These are phyloP conservation scores for Blastobasis adustella DNA, from an alignment of 2,888 invertebrate species.

Conservation along the genomic window DNA sequence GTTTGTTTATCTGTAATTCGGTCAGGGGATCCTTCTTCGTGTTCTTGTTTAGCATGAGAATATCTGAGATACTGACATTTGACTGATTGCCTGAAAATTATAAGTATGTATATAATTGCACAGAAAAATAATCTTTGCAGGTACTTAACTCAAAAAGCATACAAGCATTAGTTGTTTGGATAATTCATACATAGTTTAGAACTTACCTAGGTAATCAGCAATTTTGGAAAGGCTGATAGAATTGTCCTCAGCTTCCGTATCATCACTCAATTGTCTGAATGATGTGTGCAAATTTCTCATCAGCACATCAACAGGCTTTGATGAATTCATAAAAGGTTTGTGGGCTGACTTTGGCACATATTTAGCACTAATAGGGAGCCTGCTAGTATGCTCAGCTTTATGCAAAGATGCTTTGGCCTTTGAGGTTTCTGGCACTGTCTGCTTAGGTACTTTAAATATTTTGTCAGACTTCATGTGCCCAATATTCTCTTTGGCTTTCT, in stretches of 20 bases:
- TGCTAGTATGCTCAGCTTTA: too few relatives aligned
- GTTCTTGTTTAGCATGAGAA: slow-evolving; percentile 40
- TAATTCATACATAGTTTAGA: background rate
- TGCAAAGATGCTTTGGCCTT: background rate
- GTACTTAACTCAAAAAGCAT: background rate
- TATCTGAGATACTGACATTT: slow-evolving; percentile 49
- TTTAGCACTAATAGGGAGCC: background rate
- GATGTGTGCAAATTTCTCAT: slow-evolving; percentile 41
- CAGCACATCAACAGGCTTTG: slow-evolving; percentile 31
- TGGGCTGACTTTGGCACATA: background rate
- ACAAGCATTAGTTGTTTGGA: background rate
- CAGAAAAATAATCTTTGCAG: background rate
- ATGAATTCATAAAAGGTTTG: slow-evolving; percentile 6
- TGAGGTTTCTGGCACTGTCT: background rate
- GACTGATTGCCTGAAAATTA: slow-evolving; percentile 50
- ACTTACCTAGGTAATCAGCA: slow-evolving; percentile 56
- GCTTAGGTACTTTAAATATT: slow-evolving; percentile 3
- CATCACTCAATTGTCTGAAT: slow-evolving; percentile 33
- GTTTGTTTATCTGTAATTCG: slow-evolving; percentile 44
- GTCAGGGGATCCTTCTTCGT: slow-evolving; percentile 45
- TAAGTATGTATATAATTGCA: background rate
- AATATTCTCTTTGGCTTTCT: slow-evolving; percentile 17
- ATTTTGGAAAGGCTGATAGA: slow-evolving; percentile 61
- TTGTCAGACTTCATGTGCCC: slow-evolving; percentile 16
- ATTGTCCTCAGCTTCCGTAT: slow-evolving; percentile 48